Percentiles rank a stretch among this genome's conserved stretches.
phyloP scores from a whole-genome alignment of 2,888 invertebrate species.

The Nowickia ferox region DNA sequence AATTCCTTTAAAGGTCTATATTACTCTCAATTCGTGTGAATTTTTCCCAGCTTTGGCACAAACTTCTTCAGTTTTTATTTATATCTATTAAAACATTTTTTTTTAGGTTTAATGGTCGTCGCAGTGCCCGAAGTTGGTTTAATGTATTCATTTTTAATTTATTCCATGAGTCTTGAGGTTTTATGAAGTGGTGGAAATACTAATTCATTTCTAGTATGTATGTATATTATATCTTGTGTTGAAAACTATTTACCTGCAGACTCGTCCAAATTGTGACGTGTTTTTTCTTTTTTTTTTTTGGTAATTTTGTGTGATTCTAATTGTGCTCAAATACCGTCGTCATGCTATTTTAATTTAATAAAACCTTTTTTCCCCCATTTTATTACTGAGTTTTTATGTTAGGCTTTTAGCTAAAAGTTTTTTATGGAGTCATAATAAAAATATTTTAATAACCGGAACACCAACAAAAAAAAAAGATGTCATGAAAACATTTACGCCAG shows the following conservation, averaged over 20 bases:
- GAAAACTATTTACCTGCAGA: neutral
- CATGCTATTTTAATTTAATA: conserved; percentile 44
- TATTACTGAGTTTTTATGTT: neutral
- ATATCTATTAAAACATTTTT: too few species aligned
- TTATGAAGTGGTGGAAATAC: neutral
- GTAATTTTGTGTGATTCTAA: conserved; percentile 57
- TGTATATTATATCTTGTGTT: conserved; percentile 12
- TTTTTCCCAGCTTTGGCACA: too few species aligned
- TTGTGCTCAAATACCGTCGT: conserved; percentile 38
- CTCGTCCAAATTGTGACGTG: neutral
- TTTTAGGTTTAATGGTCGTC: too few species aligned
- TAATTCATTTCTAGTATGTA: neutral
- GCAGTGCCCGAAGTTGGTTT: neutral
- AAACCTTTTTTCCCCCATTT: neutral
- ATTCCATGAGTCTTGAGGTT: neutral
- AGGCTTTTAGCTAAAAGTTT: neutral
- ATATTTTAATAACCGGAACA: too few species aligned
- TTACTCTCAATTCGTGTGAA: too few species aligned
- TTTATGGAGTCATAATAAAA: too few species aligned
- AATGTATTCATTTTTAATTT: conserved; percentile 13
- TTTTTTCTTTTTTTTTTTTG: conserved; percentile 52
- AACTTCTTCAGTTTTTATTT: too few species aligned
- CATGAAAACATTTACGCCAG: too few species aligned
- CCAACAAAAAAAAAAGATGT: too few species aligned
- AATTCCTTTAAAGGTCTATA: too few species aligned